phyloP scores from a whole-genome alignment of 2,888 invertebrate genomes.

The Drosophila buzzatii region DNA sequence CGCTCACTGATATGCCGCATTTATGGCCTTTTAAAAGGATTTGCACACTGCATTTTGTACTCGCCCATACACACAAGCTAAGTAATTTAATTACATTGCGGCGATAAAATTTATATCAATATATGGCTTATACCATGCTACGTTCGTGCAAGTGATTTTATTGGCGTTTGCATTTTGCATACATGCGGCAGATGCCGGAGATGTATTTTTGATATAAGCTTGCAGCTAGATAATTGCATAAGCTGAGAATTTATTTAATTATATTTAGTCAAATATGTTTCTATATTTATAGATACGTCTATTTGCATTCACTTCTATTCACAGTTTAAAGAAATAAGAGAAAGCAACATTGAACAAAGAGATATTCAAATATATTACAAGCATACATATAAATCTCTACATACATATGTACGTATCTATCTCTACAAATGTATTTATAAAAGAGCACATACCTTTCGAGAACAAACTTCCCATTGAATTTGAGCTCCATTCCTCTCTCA shows the following conservation, averaged over 20 bases:
- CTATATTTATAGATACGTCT: background rate
- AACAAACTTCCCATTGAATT: background rate
- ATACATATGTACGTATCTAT: background rate
- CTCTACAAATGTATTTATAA: background rate
- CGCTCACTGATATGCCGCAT: conserved; percentile 39
- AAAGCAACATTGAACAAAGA: background rate
- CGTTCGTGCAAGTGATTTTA: conserved; percentile 44
- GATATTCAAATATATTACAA: background rate
- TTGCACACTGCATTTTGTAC: conserved; percentile 57
- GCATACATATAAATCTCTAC: background rate
- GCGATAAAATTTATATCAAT: conserved; percentile 71
- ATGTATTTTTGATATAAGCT: conserved; percentile 9
- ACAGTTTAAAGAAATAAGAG: too few relatives aligned
- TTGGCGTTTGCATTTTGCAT: conserved; percentile 38
- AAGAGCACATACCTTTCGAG: background rate
- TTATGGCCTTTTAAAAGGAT: conserved; percentile 74
- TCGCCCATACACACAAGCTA: conserved; percentile 40
- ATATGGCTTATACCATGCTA: conserved; percentile 67
- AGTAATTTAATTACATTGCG: conserved; percentile 76
- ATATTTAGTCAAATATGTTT: background rate
- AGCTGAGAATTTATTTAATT: background rate
- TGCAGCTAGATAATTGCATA: conserved; percentile 2
- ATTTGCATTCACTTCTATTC: background rate
- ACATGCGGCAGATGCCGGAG: background rate
- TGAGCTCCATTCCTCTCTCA: too few relatives aligned